Conservation (phyloP, 2,888 invertebrate species). For the Tholera decimalis region DNA sequence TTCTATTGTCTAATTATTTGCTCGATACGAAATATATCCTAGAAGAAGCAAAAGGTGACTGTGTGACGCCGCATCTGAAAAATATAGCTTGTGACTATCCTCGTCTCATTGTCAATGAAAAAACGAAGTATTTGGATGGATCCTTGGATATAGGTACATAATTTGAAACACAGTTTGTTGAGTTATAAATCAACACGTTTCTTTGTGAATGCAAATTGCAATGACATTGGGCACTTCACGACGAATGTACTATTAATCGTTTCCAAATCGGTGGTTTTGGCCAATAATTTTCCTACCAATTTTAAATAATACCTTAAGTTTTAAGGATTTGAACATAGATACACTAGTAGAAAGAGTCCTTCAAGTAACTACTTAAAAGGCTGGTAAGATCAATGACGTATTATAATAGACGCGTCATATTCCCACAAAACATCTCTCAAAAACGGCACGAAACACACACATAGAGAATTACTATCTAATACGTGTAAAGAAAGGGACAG, state of each 20-base stretch:
- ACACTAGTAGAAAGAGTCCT: no score
- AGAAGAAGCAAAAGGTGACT: constrained; percentile 46
- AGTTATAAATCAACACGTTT: neutral
- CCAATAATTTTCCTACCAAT: no score
- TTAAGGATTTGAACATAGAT: no score
- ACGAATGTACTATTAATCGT: neutral
- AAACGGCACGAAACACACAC: no score
- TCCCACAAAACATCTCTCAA: no score
- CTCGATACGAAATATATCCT: constrained; percentile 63
- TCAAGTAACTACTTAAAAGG: no score
- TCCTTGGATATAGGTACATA: neutral
- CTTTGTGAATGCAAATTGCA: neutral
- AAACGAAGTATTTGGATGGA: constrained; percentile 13
- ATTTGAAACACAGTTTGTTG: neutral
- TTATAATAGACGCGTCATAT: no score
- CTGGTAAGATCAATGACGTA: no score
- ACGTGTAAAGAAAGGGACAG: no score
- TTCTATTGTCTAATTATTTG: constrained; percentile 66
- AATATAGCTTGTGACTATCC: neutral
- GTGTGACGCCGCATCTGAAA: neutral
- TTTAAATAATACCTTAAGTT: no score
- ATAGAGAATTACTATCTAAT: no score
- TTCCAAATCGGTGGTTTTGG: no score
- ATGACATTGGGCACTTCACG: neutral
- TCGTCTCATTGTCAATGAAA: neutral